Base-by-base conservation (phyloP, 2,113 vertebrate species). In the Lepisosteus oculatus region DNA sequence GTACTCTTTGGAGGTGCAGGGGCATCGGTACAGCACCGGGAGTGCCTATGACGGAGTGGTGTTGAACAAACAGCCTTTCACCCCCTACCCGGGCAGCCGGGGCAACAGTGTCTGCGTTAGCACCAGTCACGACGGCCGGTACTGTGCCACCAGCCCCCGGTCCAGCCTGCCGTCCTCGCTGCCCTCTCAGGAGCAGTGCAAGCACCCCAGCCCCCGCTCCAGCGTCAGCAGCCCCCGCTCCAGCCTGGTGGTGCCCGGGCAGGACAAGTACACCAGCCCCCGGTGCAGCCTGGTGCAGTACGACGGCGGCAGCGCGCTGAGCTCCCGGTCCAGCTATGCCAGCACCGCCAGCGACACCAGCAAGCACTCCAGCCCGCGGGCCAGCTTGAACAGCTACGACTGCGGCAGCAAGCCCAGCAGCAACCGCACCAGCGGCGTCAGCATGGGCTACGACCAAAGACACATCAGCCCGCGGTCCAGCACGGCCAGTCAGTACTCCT, bases 361-460 rank as follows among this genome's bases (percentile, higher is more conserved):
- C 80, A 93, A 94, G 75, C 94, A 93, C 82, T 94, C 95, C 74
- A 96, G 96, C 78, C 95, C 95, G 1, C 85, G 96, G 74, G 89
- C 93, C 88, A 97, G 96, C 78, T 88, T 96, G 73, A 92, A 92
- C 80, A 88, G 94, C 87, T 95, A 93, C 61, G 95, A 95, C 85
- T 92, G 94, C 81, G 91, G 92, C 80, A 94, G 94, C 85, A 93
- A 94, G 76, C 87, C 94, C 84, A 94, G 95, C 90, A 98, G 95
- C 88, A 93, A 95, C 83, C 95, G 97, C 65, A 97, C 97, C 81
- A 99, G 97, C 83, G 96, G 96, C 76, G 96, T 98, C 89, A 99
- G 97, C 86, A 92, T 98, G 93, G 97, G 97, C 78, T 99, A 95
- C 86, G 97, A 97, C 89, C 95, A 96, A 83, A 89, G 96, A 76